Evolutionary conservation across 1,140 invertebrate species (phyloP).

Genomic region (Cecropterus lyciades): DNA sequence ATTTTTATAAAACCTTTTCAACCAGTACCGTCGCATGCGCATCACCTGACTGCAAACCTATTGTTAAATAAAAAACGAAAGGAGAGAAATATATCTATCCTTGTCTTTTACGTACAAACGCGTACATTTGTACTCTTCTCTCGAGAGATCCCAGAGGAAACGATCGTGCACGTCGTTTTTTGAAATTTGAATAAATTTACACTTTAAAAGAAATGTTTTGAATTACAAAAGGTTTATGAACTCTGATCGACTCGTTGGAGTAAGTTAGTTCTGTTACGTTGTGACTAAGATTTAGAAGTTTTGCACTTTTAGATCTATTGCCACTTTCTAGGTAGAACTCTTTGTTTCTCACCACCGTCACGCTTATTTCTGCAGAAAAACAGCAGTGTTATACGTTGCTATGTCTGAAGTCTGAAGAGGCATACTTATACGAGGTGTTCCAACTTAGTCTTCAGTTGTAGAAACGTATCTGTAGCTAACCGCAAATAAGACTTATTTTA

Average conservation of each 20-base stretch:
- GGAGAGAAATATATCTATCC: constrained; percentile 30
- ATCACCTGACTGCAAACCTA: constrained; percentile 40
- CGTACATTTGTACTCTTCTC: constrained; percentile 37
- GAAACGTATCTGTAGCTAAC: no score
- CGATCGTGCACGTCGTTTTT: constrained; percentile 57
- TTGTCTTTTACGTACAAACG: constrained; percentile 9
- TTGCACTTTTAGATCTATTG: no score
- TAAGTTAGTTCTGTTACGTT: no score
- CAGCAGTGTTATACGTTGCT: no score
- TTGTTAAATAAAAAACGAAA: constrained; percentile 44
- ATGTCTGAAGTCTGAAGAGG: no score
- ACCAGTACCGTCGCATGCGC: constrained; percentile 39
- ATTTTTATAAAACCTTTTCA: constrained; percentile 34
- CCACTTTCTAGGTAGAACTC: no score
- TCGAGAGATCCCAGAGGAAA: constrained; percentile 46
- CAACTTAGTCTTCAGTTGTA: no score
- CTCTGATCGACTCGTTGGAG: constrained; percentile 17
- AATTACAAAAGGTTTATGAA: constrained; percentile 57
- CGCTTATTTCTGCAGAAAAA: no score
- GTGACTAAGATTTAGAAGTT: no score
- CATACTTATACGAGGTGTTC: no score
- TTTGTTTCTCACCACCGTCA: no score
- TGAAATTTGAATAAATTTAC: constrained; percentile 75
- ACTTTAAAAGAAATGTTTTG: constrained; percentile 65
- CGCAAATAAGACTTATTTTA: no score